Conservation (phyloP, 35 echinoderm and acorn worm species). For the Eucidaris tribuloides region DNA sequence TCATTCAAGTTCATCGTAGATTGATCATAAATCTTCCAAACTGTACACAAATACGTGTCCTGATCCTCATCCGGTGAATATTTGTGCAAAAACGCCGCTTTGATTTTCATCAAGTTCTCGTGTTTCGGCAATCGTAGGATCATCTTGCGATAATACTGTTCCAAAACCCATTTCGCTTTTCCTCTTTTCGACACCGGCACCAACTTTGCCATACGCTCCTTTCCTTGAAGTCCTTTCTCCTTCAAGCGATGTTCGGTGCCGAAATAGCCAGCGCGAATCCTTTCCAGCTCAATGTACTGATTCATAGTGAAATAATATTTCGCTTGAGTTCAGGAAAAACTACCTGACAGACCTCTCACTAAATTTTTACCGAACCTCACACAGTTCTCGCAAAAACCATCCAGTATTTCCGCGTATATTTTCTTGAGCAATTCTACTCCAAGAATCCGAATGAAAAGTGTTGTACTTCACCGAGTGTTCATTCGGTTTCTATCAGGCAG, state of each 20-base stretch:
- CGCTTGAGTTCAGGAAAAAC: too few species aligned
- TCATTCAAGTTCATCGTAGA: conserved; percentile 85
- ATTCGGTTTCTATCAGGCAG: too few species aligned
- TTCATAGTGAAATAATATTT: conserved; percentile 12
- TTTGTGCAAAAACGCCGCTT: conserved; percentile 71
- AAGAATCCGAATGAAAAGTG: too few species aligned
- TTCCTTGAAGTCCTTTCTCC: conserved; percentile 59
- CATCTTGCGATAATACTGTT: conserved; percentile 38
- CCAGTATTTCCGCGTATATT: too few species aligned
- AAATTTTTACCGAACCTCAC: too few species aligned
- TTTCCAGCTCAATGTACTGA: conserved; percentile 54
- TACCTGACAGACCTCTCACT: too few species aligned
- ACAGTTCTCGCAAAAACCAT: too few species aligned
- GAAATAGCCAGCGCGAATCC: conserved; percentile 75
- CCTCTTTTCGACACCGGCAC: conserved; percentile 38
- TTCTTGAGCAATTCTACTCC: too few species aligned
- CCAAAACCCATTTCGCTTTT: conserved; percentile 45
- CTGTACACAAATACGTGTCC: conserved; percentile 55
- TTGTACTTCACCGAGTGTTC: too few species aligned
- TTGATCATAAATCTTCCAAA: conserved; percentile 51
- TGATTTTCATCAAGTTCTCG: conserved; percentile 63
- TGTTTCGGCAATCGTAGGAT: conserved; percentile 55
- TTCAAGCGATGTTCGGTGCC: conserved; percentile 57
- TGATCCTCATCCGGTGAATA: neutral
- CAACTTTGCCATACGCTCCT: conserved; percentile 46